Base-by-base conservation (phyloP, 1,140 invertebrate genomes). In the Nylanderia fulva region DNA sequence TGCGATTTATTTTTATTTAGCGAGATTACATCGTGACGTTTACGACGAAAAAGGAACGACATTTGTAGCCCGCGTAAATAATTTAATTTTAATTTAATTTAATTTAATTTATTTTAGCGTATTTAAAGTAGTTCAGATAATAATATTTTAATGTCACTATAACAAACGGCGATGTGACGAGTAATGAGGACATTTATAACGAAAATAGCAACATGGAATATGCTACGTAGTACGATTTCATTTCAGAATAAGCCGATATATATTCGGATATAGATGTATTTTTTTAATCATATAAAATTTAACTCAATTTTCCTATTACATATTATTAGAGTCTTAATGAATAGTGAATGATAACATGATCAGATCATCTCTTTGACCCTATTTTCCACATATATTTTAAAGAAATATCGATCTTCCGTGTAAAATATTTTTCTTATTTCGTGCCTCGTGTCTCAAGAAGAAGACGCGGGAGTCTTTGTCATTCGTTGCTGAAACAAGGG, bases 401-500 rank as follows among this genome's bases (percentile, higher is more conserved):
- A 74, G 21, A 42, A 18, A 61, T 13, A 27, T 29, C 27, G 8
- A 48, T 33, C 45, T 45, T 52, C 33, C 45, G 21, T 0, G 15
- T 3, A 54, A 29, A 48, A 76, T 42, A 80, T 86, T 64, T 77
- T 85, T 74, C 60, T 82, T 85, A 86, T 80, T 86, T 61, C 74
- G 45, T 74, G 42, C 8, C 72, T 33, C 64, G 63, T 33, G 42
- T 77, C 64, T 15, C 66, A 42, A 52, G 45, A 56, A 72, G 33
- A 48, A 33, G 29, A 36, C 33, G 42, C 13, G 52, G 29, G 4
- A 15, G 48, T 54, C 24, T 56, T 45, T 36, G 86, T 86, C 87
- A 75, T 82, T 88, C 86, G 80, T 82, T 88, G 82, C 45, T 58
- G 11, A 42, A 29, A 36, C 74, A 36, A 85, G 87, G 88, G 91